These are phyloP conservation scores for Agrilus planipennis DNA, from an alignment of 1,140 invertebrate genomes.

Conservation along the genomic window DNA sequence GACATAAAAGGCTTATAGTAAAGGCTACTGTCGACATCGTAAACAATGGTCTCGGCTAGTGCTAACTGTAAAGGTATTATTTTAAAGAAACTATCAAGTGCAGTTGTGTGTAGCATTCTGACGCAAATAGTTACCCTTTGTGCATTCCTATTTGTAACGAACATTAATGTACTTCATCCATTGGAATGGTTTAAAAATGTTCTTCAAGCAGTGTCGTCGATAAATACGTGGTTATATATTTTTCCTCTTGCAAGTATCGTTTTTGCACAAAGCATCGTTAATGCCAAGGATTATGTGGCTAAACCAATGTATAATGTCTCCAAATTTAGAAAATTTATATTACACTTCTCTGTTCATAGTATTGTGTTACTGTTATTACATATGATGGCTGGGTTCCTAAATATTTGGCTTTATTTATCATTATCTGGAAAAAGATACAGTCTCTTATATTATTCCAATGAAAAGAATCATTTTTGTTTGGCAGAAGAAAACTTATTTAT, in stretches of 20 bases:
- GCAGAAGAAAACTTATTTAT: conserved; percentile 47
- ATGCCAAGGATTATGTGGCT: conserved; percentile 45
- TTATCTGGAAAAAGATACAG: conserved; percentile 41
- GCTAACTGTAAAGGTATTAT: conserved; percentile 40
- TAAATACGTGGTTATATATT: conserved; percentile 42
- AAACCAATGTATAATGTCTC: conserved; percentile 41
- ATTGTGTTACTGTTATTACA: conserved; percentile 43
- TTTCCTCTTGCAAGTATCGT: conserved; percentile 40
- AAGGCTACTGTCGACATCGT: neutral
- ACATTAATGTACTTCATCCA: conserved; percentile 40
- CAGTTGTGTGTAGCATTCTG: conserved; percentile 36
- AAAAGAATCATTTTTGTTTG: conserved; percentile 31
- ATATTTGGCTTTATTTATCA: conserved; percentile 49
- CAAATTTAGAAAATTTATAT: conserved; percentile 47
- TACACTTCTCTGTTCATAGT: conserved; percentile 47
- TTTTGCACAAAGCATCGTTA: conserved; percentile 43
- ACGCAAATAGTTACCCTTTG: conserved; percentile 41
- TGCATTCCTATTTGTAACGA: conserved; percentile 39
- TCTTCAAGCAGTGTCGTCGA: conserved; percentile 37
- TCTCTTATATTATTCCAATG: conserved; percentile 32
- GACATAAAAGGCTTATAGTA: no score
- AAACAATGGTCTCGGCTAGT: neutral
- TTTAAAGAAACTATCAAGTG: conserved; percentile 35
- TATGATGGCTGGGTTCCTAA: conserved; percentile 43
- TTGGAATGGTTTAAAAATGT: conserved; percentile 38